Evolutionary conservation across 37 sponge, comb jelly and placozoan genomes (phyloP), one percentile per base, ranked within the genome.

Genomic region (Ephydatia muelleri): DNA sequence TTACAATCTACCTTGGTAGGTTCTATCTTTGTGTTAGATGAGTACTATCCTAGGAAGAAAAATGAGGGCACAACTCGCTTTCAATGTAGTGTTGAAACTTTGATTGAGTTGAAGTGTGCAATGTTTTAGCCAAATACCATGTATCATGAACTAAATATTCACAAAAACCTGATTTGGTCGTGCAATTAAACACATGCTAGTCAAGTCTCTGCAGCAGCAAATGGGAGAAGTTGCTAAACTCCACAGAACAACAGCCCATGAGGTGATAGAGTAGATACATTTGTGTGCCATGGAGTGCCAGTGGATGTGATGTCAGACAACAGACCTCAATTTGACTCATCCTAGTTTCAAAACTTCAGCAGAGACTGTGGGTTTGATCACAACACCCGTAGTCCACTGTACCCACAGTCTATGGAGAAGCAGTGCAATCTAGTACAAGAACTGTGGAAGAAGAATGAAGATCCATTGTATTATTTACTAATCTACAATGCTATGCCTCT

Each of bases 321-420:
- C n/a, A n/a, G 1, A 57, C 84, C 47, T 75, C 67, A 83, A 83
- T 48, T 65, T 75, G 0, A 75, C 84, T 21, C 76, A 83, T 37
- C 74, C 25, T 28, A 14, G 40, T 23, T 37, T 40, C 9, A 40
- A 75, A 75, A 13, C 38, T 36, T 74, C 28, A 4, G 49, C 57
- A 82, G 49, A 29, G 30, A 1, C 16, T 83, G 49, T 30, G 35
- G 75, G 0, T 83, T 83, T 30, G 32, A 8, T 13, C 84, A 83
- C 67, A 8, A 5, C 2, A 83, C 84, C 2, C 73, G 84, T 67
- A 83, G 75, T 64, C 84, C 84, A 14, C 9, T 66, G 8, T 67
- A 77, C 71, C 85, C 85, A 19, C 85, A 84, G 30, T 28, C 49
- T 77, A 85, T 69, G 86, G 86, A 16, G 86, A 85, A 70, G 86